A percentile compares a stretch with the other conserved stretches of the same genome.
phyloP scores from a whole-genome alignment of 2,113 vertebrate genomes.

The Speoplatyrhinus poulsoni region DNA sequence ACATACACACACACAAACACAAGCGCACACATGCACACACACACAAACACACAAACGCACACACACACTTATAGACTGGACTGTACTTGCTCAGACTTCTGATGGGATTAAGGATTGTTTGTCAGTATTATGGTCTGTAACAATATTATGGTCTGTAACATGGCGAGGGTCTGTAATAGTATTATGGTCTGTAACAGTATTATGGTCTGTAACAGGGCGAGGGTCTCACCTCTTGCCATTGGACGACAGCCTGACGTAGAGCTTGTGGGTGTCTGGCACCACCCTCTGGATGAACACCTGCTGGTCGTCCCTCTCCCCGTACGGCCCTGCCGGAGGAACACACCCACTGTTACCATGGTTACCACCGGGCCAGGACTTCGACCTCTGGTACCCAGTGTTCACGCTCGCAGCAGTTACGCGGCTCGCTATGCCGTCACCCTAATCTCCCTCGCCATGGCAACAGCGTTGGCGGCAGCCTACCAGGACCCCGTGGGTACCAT shows the following conservation, averaged over 20 bases:
- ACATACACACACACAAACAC: slow-evolving; percentile 1
- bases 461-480: neutral
- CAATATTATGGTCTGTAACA: too few relatives aligned
- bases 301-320: slow-evolving; percentile 88
- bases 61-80: neutral
- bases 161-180: too few relatives aligned
- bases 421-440: too few relatives aligned
- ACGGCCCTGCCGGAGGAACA: slow-evolving; percentile 77
- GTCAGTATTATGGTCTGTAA: too few relatives aligned
- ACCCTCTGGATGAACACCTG: slow-evolving; percentile 93
- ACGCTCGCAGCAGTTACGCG: too few relatives aligned
- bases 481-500: too few relatives aligned
- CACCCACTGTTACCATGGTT: neutral
- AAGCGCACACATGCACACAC: too few relatives aligned
- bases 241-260: slow-evolving; percentile 88
- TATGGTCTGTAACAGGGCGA: neutral
- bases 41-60: too few relatives aligned
- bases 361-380: too few relatives aligned
- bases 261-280: slow-evolving; percentile 85
- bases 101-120: too few relatives aligned
- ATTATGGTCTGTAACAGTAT: too few relatives aligned
- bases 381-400: neutral
- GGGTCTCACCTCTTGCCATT: slow-evolving; percentile 84
- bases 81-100: neutral
- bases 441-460: too few relatives aligned